Base-by-base conservation (phyloP, 1,140 invertebrate genomes). In the Penaeus vannamei region DNA sequence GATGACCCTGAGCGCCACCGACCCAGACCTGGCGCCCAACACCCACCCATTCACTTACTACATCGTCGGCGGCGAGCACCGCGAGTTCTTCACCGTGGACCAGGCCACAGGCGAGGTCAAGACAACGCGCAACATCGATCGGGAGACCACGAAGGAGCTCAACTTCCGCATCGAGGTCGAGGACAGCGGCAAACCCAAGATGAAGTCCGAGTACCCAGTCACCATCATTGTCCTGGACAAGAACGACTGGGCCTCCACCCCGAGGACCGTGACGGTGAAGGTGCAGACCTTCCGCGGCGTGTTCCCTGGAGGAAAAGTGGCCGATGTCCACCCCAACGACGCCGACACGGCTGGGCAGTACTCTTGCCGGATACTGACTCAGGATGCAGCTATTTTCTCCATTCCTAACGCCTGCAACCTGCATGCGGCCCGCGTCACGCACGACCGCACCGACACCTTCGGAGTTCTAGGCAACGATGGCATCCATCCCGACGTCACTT, bases 21-120 rank as follows among this genome's bases (percentile, higher is more conserved):
- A 99, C 95, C 95, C 96, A 1, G 98, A 99, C 94, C 93, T 98
- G 22, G 96, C 97, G n/a, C 97, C 97, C 19, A 98, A 98, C 92
- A 97, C 97, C 22, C 97, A 96, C 29, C 98, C 98, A 10, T 99
- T 98, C 92, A 96, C 94, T 0, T 99, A 97, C 92, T 93, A 93
- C 81, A 93, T 98, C 4, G 94, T 98, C 29, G 96, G 96, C 8
- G 97, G 97, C 8, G 95, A 95, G 91, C 96, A 97, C 92, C 95
- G 95, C 92, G 95, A 96, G 89, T 95, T 95, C 90, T 96, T 98
- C 17, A 95, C 94, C 91, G 93, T 98, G 29, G 96, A 97, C 87
- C 95, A 95, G 91, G 95, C 96, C 90, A 96, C 96, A 0, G 98
- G 98, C 0, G 92, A 97, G 23, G 93, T 99, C 2, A 95, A 95